Conservation (phyloP, 2,113 vertebrate genomes). For the Seriola dumerili region DNA sequence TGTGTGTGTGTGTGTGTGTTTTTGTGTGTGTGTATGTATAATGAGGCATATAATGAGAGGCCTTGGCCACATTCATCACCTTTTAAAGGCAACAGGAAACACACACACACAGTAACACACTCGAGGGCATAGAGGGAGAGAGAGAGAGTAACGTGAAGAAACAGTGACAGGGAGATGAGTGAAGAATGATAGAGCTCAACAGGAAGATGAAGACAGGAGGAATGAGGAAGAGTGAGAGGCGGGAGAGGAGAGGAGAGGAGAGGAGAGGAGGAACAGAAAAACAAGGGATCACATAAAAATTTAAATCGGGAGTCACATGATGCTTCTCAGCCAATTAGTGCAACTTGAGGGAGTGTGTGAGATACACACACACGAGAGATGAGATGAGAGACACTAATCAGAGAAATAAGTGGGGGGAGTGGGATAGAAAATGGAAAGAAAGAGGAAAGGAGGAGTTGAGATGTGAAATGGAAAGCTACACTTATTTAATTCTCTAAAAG, state of each 20-base stretch:
- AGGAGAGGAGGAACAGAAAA: neutral
- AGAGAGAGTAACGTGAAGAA: neutral
- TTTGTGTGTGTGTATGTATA: slow-evolving; percentile 34
- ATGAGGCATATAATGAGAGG: slow-evolving; percentile 53
- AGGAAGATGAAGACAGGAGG: neutral
- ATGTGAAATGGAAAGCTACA: too few species aligned
- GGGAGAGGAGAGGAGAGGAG: neutral
- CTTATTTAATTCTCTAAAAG: too few species aligned
- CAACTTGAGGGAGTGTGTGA: too few species aligned
- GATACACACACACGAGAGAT: too few species aligned
- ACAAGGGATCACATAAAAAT: neutral
- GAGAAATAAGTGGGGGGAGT: too few species aligned
- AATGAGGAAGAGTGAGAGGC: neutral
- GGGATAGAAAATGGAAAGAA: too few species aligned
- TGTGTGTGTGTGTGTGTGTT: slow-evolving; percentile 36
- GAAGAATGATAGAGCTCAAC: slow-evolving; percentile 32
- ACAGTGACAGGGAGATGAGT: slow-evolving; percentile 33
- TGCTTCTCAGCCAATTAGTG: too few species aligned
- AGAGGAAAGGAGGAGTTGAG: too few species aligned
- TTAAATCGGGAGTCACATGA: neutral
- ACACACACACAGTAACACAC: slow-evolving; percentile 1
- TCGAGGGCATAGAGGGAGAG: neutral
- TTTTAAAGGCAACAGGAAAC: slow-evolving; percentile 72
- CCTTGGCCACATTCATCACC: slow-evolving; percentile 68
- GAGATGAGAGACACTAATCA: too few species aligned